phyloP scores from a whole-genome alignment of 2,797 vertebrate genomes.

The Argyrosomus regius region DNA sequence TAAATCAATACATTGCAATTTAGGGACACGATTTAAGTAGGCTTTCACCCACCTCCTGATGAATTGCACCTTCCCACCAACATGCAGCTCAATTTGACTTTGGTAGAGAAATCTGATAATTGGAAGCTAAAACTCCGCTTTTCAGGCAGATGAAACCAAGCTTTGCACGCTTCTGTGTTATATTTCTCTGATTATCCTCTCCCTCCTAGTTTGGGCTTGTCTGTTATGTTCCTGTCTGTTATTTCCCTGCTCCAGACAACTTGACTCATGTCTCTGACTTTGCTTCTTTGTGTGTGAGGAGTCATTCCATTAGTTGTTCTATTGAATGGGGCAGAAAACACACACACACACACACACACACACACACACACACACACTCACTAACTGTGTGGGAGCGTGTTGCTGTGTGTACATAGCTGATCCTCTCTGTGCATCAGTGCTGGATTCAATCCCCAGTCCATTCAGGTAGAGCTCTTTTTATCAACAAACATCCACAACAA shows the following conservation, averaged over 20 bases:
- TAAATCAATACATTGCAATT: constrained; percentile 77
- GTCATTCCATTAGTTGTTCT: constrained; percentile 55
- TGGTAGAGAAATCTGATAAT: constrained; percentile 54
- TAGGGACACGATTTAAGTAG: constrained; percentile 64
- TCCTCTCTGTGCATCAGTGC: constrained; percentile 41
- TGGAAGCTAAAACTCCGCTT: constrained; percentile 46
- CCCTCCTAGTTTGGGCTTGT: constrained; percentile 3
- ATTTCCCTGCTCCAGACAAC: constrained; percentile 40
- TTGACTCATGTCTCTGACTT: constrained; percentile 58
- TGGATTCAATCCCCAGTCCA: constrained; percentile 19
- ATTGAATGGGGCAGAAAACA: constrained; percentile 58
- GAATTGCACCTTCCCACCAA: constrained; percentile 41
- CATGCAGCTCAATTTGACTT: constrained; percentile 52
- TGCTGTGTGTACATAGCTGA: constrained; percentile 54
- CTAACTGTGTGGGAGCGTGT: constrained; percentile 29
- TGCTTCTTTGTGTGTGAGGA: constrained; percentile 48
- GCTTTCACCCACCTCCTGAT: constrained; percentile 50
- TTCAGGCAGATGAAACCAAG: constrained; percentile 27
- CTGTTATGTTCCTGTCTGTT: constrained; percentile 27
- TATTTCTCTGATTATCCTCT: constrained; percentile 17
- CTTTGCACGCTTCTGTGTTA: background rate
- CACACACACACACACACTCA: constrained; percentile 57
- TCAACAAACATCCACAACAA: background rate
- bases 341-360: constrained; percentile 61
- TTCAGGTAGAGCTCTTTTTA: constrained; percentile 27